These are phyloP conservation scores for Eurytoma californica DNA, from an alignment of 2,888 invertebrate species.

Conservation along the genomic window DNA sequence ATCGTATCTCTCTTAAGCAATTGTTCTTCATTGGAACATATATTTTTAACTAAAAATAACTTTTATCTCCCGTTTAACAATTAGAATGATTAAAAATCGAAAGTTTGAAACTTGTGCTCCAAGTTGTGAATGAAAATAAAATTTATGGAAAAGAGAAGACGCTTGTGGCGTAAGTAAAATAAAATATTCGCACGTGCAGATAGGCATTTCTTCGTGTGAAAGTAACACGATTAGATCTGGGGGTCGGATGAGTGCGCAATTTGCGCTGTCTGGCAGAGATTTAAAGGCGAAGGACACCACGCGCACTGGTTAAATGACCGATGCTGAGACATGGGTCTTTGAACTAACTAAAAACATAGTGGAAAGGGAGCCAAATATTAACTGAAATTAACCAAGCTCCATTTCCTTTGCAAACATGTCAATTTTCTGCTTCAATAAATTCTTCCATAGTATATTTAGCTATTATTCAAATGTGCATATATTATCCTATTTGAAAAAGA, in stretches of 20 bases:
- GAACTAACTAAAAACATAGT: conserved; percentile 7
- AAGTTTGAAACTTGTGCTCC: neutral
- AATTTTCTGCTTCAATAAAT: no score
- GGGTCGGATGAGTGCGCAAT: neutral
- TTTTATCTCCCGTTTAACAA: no score
- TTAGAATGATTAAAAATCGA: neutral
- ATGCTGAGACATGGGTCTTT: conserved; percentile 18
- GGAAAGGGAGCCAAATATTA: no score
- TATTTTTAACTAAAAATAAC: no score
- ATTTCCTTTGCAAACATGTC: no score
- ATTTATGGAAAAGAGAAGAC: conserved; percentile 14
- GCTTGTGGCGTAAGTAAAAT: neutral
- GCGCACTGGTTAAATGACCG: neutral
- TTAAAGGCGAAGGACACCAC: conserved; percentile 35
- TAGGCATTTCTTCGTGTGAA: conserved; percentile 9
- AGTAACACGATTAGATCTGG: conserved; percentile 15
- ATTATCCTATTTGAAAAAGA: no score
- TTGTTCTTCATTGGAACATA: neutral
- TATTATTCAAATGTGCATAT: no score
- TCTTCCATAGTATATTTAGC: no score
- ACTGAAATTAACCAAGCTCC: no score
- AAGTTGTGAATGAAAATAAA: conserved; percentile 24
- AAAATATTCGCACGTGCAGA: conserved; percentile 10
- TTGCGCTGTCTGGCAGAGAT: conserved; percentile 3
- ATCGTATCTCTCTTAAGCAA: neutral